Conservation (phyloP, 2,797 vertebrate species). For the Morus bassanus region DNA sequence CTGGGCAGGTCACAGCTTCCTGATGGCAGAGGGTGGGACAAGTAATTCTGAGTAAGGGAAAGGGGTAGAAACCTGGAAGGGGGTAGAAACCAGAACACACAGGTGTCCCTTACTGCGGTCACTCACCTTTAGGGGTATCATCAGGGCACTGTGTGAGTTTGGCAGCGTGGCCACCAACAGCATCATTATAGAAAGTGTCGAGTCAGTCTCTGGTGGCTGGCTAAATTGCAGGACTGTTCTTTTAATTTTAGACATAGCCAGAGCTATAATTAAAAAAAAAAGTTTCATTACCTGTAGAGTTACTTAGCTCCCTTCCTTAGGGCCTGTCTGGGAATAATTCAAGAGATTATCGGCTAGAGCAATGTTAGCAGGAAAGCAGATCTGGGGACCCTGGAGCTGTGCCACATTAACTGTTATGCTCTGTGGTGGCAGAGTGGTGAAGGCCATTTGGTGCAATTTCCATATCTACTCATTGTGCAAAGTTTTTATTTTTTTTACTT, state of each 20-base stretch:
- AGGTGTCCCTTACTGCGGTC: not conserved
- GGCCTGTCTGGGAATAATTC: not conserved
- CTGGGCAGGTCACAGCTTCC: not conserved
- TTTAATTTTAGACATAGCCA: not conserved
- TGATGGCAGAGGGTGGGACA: accelerated
- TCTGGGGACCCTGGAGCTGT: not conserved
- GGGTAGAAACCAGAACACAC: not conserved
- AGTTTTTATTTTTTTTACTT: not conserved
- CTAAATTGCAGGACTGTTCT: conserved; percentile 23
- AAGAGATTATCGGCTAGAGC: conserved; percentile 11
- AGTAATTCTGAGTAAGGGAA: not conserved
- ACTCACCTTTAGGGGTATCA: accelerated
- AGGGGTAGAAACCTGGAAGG: not conserved
- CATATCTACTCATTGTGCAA: not conserved
- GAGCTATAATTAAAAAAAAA: conserved; percentile 56
- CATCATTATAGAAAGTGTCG: not conserved
- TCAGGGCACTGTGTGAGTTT: not conserved
- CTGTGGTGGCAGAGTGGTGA: not conserved
- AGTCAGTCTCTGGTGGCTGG: conserved; percentile 24
- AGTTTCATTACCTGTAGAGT: conserved; percentile 52
- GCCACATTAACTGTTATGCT: not conserved
- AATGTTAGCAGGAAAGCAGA: not conserved
- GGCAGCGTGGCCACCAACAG: not conserved
- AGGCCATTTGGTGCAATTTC: not conserved
- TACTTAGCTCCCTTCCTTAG: not conserved